Conservation (phyloP, 2,113 vertebrate species). For the Montifringilla adamsi region DNA sequence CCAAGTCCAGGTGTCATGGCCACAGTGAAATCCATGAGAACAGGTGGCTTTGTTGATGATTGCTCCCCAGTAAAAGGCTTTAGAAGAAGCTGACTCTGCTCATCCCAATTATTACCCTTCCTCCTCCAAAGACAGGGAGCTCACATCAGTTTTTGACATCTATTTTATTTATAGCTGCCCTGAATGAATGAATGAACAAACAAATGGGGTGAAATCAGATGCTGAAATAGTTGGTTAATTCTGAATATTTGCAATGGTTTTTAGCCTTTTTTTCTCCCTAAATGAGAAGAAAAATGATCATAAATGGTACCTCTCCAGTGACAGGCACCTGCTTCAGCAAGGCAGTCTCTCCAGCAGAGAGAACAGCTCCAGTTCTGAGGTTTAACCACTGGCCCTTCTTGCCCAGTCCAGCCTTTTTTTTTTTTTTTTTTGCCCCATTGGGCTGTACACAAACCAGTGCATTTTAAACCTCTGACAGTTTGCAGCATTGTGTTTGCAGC, state of each 20-base stretch:
- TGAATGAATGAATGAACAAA: background rate
- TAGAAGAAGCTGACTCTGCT: background rate
- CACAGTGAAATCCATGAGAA: conserved; percentile 5
- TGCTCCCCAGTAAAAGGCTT: background rate
- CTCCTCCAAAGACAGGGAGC: conserved; percentile 9
- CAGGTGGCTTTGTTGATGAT: background rate
- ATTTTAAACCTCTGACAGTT: conserved; percentile 9
- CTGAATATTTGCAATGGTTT: conserved; percentile 11
- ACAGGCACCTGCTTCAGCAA: conserved; percentile 27
- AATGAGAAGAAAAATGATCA: background rate
- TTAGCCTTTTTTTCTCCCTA: background rate
- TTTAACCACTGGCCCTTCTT: conserved; percentile 2
- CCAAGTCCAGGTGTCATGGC: background rate
- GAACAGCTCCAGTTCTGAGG: conserved; percentile 6
- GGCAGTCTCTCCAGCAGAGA: background rate
- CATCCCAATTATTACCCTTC: background rate
- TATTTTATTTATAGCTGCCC: background rate
- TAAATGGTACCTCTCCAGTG: background rate
- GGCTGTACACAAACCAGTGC: background rate
- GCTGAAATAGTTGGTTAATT: conserved; percentile 6
- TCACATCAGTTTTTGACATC: background rate
- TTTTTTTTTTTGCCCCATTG: background rate
- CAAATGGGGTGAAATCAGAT: background rate
- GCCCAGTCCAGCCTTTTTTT: background rate
- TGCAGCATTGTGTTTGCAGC: conserved; percentile 27